Percentiles rank a stretch among this genome's conserved stretches.
Conservation (phyloP, 2,797 vertebrate genomes). For the Neopelma chrysocephalum region DNA sequence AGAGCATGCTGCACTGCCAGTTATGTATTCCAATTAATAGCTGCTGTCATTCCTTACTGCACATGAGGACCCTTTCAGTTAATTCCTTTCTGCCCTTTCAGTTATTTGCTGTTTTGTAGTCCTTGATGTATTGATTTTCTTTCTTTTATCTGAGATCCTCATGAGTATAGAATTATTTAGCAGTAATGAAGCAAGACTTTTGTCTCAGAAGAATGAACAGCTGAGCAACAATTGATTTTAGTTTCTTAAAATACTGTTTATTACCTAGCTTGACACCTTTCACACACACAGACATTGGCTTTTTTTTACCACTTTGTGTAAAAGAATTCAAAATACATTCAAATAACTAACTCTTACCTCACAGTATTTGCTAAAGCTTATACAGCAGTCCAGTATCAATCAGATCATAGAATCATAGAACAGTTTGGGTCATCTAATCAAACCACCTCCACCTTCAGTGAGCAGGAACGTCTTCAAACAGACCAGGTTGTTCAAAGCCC, state of each 20-base stretch:
- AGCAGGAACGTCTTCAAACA: neutral
- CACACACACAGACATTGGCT: rapidly evolving
- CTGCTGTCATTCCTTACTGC: neutral
- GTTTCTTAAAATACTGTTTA: neutral
- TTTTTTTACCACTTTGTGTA: neutral
- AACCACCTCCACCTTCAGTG: too few species aligned
- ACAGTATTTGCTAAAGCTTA: neutral
- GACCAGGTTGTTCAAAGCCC: neutral
- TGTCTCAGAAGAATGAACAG: neutral
- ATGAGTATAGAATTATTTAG: neutral
- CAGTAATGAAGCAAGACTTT: neutral
- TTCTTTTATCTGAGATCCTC: neutral
- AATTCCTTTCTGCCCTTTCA: neutral
- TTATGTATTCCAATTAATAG: neutral
- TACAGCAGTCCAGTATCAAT: neutral
- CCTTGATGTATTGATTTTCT: neutral
- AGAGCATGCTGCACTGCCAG: neutral
- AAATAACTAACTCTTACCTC: neutral
- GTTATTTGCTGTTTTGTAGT: neutral
- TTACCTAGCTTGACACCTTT: neutral
- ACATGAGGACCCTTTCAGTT: neutral
- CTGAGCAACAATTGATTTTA: neutral
- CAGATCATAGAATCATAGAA: neutral
- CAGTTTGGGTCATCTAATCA: neutral
- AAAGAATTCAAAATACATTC: neutral